A percentile compares a stretch with the other conserved stretches of the same genome.
Conservation (phyloP, 2,888 invertebrate genomes). For the Torymus tubicola region DNA sequence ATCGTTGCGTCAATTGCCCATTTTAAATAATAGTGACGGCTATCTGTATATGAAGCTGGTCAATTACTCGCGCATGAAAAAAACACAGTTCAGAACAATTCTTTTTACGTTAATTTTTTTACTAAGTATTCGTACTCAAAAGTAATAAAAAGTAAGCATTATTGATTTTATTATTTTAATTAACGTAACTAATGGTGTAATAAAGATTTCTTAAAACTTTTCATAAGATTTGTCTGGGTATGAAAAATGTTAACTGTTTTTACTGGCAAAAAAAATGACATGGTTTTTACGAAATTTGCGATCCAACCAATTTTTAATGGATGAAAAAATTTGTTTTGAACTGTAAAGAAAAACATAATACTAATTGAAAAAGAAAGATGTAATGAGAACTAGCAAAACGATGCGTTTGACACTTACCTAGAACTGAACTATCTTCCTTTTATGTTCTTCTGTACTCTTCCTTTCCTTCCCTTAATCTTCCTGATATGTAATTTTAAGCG, state of each 20-base stretch:
- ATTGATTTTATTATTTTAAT: too few species aligned
- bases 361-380: not conserved
- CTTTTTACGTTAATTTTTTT: not conserved
- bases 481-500: constrained; percentile 7
- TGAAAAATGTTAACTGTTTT: too few species aligned
- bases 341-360: not conserved
- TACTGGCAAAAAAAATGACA: too few species aligned
- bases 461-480: not conserved
- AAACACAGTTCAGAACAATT: constrained; percentile 1
- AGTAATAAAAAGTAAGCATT: too few species aligned
- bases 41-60: constrained; percentile 20
- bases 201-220: too few species aligned
- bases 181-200: too few species aligned
- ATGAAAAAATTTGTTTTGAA: constrained; percentile 11
- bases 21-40: constrained; percentile 21
- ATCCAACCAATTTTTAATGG: too few species aligned
- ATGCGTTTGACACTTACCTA: not conserved
- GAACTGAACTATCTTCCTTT: constrained; percentile 12
- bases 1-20: constrained; percentile 41
- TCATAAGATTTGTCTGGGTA: too few species aligned
- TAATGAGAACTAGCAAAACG: not conserved
- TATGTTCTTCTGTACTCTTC: constrained; percentile 1
- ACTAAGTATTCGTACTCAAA: too few species aligned
- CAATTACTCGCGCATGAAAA: constrained; percentile 40
- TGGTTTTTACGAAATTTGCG: too few species aligned